Conservation (phyloP, 2,888 invertebrate species). For the Labia minor region DNA sequence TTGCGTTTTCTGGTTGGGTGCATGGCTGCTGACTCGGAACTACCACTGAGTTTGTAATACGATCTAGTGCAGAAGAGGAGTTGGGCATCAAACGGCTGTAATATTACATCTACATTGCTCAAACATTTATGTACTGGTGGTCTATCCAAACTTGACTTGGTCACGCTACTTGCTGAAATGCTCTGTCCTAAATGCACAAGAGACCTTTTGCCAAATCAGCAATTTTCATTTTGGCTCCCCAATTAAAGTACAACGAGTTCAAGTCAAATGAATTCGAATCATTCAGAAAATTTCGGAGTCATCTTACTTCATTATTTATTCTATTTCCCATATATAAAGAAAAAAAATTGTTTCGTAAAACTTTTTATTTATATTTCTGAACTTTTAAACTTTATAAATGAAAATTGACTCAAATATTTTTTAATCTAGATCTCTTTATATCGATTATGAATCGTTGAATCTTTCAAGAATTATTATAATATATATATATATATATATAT, state of each 20-base stretch:
- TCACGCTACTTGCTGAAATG: background rate
- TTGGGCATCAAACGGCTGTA: background rate
- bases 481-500: no score
- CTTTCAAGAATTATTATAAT: no score
- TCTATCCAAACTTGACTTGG: background rate
- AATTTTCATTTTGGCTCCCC: background rate
- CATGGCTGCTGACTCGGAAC: slow-evolving; percentile 23
- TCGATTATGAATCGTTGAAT: no score
- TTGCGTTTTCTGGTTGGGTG: slow-evolving; percentile 23
- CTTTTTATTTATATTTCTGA: no score
- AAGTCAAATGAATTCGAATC: background rate
- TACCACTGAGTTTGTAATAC: background rate
- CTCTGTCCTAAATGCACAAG: background rate
- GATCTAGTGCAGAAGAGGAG: background rate
- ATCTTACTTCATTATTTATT: no score
- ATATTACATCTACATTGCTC: background rate
- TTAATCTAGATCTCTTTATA: no score
- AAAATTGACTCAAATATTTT: no score
- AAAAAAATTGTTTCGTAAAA: no score
- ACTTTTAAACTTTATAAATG: no score
- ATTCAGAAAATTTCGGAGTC: no score
- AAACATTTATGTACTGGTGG: background rate
- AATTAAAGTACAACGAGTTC: background rate
- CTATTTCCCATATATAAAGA: no score
- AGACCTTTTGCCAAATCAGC: background rate